Base-by-base conservation (phyloP, 2,113 vertebrate species). In the Menidia beryllina region DNA sequence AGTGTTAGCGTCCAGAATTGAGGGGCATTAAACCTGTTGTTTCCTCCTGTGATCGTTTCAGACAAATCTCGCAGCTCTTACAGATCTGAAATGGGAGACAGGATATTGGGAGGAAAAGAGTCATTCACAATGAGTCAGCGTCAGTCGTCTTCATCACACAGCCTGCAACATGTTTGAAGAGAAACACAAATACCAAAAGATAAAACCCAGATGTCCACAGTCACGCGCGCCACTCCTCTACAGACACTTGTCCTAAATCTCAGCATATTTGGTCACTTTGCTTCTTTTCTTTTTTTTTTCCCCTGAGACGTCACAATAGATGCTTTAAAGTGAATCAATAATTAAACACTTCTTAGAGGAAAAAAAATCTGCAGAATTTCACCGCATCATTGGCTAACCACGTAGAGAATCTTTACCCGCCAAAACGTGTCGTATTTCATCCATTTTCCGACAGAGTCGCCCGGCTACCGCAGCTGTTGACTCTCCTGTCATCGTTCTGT, bases 31-130 rank as follows among this genome's bases (percentile, higher is more conserved):
- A 72, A 88, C 64, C 69, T 82, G 82, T 83, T 88, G 86, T 91
- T 93, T 93, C 90, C 91, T 93, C 91, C 83, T 83, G 86, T 84
- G 83, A 87, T 88, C 81, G 74, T 88, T 93, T 90, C 88, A 76
- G 89, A 88, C 84, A 89, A 89, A 91, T 89, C 74, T 55, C 84
- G 79, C 77, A 86, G 85, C 73, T 77, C 68, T 85, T 64, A 62
- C 73, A 72, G 79, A 77, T 66, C 57, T 43, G 52, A 72, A 67
- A 54, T 39, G 58, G 76, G 79, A 86, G 71, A 57, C 25, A 51
- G 64, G 70, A 84, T 64, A 75, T 74, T 68, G 64, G 72, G 77
- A 82, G 79, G 69, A 82, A 82, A 77, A 66, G 57, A 78, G 60
- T 79, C 74, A 63, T 81, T 82, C 84, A 67, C 82, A 66, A 75